Conservation (phyloP, 2,797 vertebrate species). For the Myoxocephalus aenaeus region DNA sequence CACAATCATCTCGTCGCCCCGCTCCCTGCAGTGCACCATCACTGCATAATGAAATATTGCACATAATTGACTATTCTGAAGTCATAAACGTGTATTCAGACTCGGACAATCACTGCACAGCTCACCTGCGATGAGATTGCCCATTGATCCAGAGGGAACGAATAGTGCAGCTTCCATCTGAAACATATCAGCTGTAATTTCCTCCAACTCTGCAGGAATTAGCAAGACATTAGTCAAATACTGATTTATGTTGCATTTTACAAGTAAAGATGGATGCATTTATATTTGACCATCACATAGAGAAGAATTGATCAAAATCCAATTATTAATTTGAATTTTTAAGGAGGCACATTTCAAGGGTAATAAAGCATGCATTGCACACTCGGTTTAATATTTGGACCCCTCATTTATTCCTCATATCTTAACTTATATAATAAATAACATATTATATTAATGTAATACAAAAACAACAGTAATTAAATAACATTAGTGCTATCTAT, state of each 20-base stretch:
- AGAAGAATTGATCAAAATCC: neutral
- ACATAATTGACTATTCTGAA: neutral
- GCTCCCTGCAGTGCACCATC: conserved; percentile 89
- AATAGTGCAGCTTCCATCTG: conserved; percentile 87
- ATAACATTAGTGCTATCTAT: too few relatives aligned
- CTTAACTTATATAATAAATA: too few relatives aligned
- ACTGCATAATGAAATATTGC: conserved; percentile 69
- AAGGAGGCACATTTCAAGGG: too few relatives aligned
- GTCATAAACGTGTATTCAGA: neutral
- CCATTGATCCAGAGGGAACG: conserved; percentile 88
- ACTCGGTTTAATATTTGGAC: too few relatives aligned
- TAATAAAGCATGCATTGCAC: too few relatives aligned
- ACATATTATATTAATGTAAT: too few relatives aligned
- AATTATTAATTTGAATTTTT: too few relatives aligned
- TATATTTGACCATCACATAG: neutral
- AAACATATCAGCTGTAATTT: conserved; percentile 79
- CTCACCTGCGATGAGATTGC: conserved; percentile 90
- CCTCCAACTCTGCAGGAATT: conserved; percentile 85
- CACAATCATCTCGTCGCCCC: conserved; percentile 87
- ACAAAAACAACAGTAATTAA: too few relatives aligned
- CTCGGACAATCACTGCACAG: neutral
- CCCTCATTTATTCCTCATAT: too few relatives aligned
- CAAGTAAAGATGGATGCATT: neutral
- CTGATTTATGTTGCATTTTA: neutral
- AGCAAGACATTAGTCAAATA: neutral